phyloP scores from a whole-genome alignment of 2,797 vertebrate genomes.

The Salmo trutta region DNA sequence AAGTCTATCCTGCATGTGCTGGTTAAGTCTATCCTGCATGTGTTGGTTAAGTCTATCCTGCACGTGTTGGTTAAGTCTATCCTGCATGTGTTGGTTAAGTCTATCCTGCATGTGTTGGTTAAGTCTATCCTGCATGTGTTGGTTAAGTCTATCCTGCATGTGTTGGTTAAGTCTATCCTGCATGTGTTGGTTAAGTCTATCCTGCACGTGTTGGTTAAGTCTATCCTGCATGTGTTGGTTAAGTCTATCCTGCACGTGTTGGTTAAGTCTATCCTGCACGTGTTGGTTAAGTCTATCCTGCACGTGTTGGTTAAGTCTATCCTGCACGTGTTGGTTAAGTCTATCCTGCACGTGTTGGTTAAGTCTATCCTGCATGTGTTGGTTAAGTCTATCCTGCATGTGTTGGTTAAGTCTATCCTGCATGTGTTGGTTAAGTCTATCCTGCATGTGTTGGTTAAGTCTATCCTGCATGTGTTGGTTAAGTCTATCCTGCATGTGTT shows the following conservation, averaged over 20 bases:
- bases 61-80: constrained; percentile 56
- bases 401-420: constrained; percentile 43
- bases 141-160: constrained; percentile 55
- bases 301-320: constrained; percentile 56
- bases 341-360: constrained; percentile 54
- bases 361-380: constrained; percentile 60
- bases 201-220: constrained; percentile 53
- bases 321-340: constrained; percentile 53
- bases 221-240: constrained; percentile 56
- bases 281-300: constrained; percentile 43
- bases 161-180: constrained; percentile 43
- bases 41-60: constrained; percentile 43
- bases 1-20: constrained; percentile 59
- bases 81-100: constrained; percentile 53
- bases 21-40: constrained; percentile 55
- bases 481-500: constrained; percentile 56
- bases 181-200: constrained; percentile 56
- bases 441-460: constrained; percentile 53
- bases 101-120: constrained; percentile 56
- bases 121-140: constrained; percentile 58
- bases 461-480: constrained; percentile 55
- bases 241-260: constrained; percentile 58
- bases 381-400: constrained; percentile 55
- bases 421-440: constrained; percentile 56
- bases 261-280: constrained; percentile 55